Evolutionary conservation across 92 coral and sea anemone genomes (phyloP).

Genomic region (Micromussa lordhowensis): DNA sequence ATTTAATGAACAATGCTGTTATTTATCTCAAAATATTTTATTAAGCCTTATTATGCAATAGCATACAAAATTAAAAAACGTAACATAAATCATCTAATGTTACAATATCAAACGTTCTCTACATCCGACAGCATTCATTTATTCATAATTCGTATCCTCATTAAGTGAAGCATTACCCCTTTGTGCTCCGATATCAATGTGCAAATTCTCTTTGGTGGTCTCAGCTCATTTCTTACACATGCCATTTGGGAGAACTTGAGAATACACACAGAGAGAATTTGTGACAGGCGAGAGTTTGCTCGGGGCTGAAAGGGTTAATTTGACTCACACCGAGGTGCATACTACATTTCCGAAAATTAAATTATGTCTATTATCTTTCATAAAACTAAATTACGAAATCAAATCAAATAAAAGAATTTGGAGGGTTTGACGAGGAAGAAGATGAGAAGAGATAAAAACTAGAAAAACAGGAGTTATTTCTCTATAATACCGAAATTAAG

Average conservation of each 20-base stretch:
- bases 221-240: not conserved
- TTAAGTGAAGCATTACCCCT: not conserved
- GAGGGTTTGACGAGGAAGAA: not conserved
- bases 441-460: not conserved
- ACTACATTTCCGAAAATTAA: not conserved
- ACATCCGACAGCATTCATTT: not conserved
- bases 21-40: conserved; percentile 37
- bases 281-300: not conserved
- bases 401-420: not conserved
- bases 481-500: not conserved
- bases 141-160: not conserved
- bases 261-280: not conserved
- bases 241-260: not conserved
- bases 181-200: not conserved
- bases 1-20: not conserved
- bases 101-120: not conserved
- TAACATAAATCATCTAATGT: not conserved
- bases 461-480: not conserved
- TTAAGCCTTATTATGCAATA: conserved; percentile 22
- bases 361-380: not conserved
- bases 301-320: not conserved
- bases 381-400: not conserved
- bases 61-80: conserved; percentile 21
- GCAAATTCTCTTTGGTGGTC: not conserved
- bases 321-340: not conserved